phyloP scores from a whole-genome alignment of 2,797 vertebrate species.

The Pangasius djambal region DNA sequence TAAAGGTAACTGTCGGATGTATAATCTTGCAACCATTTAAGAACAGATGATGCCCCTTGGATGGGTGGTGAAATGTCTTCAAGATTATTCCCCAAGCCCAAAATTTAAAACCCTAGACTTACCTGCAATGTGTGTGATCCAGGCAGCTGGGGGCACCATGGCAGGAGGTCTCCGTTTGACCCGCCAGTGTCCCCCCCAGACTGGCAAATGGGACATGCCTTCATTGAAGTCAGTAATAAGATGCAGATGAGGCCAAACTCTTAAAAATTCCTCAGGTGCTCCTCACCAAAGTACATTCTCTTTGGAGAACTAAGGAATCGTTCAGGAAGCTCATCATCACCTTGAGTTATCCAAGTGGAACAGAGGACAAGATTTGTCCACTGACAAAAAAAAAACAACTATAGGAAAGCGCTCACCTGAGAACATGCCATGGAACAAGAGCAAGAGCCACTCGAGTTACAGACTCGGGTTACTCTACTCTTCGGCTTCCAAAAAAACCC shows the following conservation, averaged over 20 bases:
- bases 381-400: neutral
- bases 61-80: neutral
- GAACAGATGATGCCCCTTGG: neutral
- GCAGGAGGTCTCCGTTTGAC: constrained; percentile 56
- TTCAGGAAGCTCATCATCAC: neutral
- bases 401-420: constrained; percentile 36
- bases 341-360: neutral
- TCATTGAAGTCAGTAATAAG: constrained; percentile 54
- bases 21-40: neutral
- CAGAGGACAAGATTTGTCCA: constrained; percentile 15
- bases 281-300: constrained; percentile 3
- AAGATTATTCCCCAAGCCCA: neutral
- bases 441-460: constrained; percentile 53
- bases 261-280: neutral
- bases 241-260: constrained; percentile 19
- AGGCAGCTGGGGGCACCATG: constrained; percentile 56
- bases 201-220: constrained; percentile 62
- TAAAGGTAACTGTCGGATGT: neutral
- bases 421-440: constrained; percentile 43
- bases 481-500: constrained; percentile 17
- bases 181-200: constrained; percentile 60
- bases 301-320: neutral
- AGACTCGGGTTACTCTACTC: constrained; percentile 54
- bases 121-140: constrained; percentile 60
- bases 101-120: neutral